Base-by-base conservation (phyloP, 2,797 vertebrate genomes). In the Xerus rutilus region DNA sequence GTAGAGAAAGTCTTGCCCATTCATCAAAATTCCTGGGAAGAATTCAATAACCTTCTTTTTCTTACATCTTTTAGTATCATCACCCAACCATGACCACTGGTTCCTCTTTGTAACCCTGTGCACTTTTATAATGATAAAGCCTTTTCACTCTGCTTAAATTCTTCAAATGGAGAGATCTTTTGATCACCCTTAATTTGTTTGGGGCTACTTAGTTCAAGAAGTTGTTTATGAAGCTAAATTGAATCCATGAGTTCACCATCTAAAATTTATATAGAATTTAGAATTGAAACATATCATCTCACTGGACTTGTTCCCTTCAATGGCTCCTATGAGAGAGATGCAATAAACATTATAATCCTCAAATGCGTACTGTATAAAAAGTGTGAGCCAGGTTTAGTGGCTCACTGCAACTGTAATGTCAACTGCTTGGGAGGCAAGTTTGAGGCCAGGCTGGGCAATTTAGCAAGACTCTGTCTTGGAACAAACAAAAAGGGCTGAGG, bases 281-380 rank as follows among this genome's bases (percentile, higher is more conserved):
- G 72, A 86, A 83, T 17, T 76, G 78, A 65, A 32, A 32, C 21
- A 57, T 57, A 21, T 21, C 21, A 57, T 57, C 54, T 85, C 18
- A 59, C 94, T 86, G 93, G 83, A 93, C 79, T 86, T 79, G 62
- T 57, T 93, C 73, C 72, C 87, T 86, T 91, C 70, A 96, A 83
- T 32, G 91, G 88, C 39, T n/a, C 78, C 49, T 6, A 2, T 39
- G 69, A 88, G 47, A 91, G 57, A 93, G 49, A 87, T 7, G 32
- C 45, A 87, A 87, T 62, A 77, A 86, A 81, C 74, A 77, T 69
- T 84, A 76, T 47, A 78, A 90, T 85, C 82, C 78, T 95, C 93
- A 95, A 94, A 94, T 20, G 81, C 64, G 83, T 17, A 13, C 20
- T 28, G 52, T n/a, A 12, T 47, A 78, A 86, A 86, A 84, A 69